These are phyloP conservation scores for Asteroscopus sphinx DNA, from an alignment of 2,888 invertebrate species.

Conservation along the genomic window DNA sequence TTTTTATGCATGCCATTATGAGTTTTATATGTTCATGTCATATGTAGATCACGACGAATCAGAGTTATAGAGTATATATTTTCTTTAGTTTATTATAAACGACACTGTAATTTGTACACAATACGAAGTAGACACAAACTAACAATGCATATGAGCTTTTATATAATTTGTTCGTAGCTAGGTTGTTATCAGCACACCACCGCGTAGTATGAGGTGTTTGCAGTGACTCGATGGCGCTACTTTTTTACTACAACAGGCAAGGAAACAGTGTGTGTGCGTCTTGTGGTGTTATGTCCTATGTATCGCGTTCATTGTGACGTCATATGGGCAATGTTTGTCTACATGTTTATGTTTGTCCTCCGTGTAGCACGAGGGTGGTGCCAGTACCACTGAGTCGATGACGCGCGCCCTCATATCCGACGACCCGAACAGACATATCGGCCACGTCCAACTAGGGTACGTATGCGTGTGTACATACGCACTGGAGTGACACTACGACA, in stretches of 20 bases:
- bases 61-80: slow-evolving; percentile 64
- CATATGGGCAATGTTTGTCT: slow-evolving; percentile 81
- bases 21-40: slow-evolving; percentile 78
- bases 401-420: slow-evolving; percentile 98
- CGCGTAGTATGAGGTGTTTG: slow-evolving; percentile 65
- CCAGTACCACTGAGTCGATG: slow-evolving; percentile 98
- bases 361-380: slow-evolving; percentile 96
- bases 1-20: slow-evolving; percentile 84
- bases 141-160: slow-evolving; percentile 77
- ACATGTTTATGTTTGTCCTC: slow-evolving; percentile 91
- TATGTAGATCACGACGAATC: slow-evolving; percentile 68
- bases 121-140: slow-evolving; percentile 78
- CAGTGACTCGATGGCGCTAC: slow-evolving; percentile 83
- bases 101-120: slow-evolving; percentile 81
- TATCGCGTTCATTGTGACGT: slow-evolving; percentile 73
- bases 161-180: slow-evolving; percentile 70
- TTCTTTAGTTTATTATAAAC: slow-evolving; percentile 66
- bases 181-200: slow-evolving; percentile 65
- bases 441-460: slow-evolving; percentile 98
- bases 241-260: slow-evolving; percentile 89
- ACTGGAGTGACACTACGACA: slow-evolving; percentile 76
- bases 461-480: slow-evolving; percentile 91
- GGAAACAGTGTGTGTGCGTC: slow-evolving; percentile 62
- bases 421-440: slow-evolving; percentile 96
- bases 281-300: slow-evolving; percentile 62